These are phyloP conservation scores for Falco rusticolus DNA, from an alignment of 2,797 vertebrate species.

Conservation along the genomic window DNA sequence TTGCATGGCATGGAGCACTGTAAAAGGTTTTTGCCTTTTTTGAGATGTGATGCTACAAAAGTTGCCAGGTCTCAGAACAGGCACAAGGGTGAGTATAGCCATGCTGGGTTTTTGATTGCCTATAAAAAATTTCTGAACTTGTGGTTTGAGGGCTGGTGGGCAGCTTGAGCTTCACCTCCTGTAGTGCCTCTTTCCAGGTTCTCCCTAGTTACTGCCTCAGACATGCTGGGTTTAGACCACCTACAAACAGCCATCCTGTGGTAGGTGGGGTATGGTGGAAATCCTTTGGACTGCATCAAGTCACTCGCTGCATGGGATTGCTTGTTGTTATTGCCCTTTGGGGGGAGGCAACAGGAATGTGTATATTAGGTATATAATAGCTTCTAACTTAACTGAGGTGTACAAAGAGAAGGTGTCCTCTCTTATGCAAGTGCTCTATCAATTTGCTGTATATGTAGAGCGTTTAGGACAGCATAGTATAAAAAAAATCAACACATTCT, in stretches of 20 bases:
- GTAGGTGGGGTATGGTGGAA: background rate
- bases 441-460: background rate
- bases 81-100: background rate
- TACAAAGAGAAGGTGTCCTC: background rate
- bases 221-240: rapidly evolving
- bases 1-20: background rate
- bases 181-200: background rate
- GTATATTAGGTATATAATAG: background rate
- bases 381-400: background rate
- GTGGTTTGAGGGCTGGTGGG: background rate
- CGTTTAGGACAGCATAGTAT: background rate
- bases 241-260: background rate
- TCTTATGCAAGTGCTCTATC: background rate
- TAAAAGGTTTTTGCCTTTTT: background rate
- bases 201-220: background rate
- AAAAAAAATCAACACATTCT: background rate
- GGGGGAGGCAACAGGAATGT: background rate
- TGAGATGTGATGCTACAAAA: background rate
- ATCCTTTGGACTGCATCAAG: background rate
- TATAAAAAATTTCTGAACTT: background rate
- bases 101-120: too few relatives aligned
- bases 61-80: background rate
- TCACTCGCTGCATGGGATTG: too few relatives aligned
- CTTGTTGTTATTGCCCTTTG: background rate
- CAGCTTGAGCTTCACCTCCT: background rate